phyloP scores from a whole-genome alignment of 2,113 vertebrate species.

The Hassar affinis region DNA sequence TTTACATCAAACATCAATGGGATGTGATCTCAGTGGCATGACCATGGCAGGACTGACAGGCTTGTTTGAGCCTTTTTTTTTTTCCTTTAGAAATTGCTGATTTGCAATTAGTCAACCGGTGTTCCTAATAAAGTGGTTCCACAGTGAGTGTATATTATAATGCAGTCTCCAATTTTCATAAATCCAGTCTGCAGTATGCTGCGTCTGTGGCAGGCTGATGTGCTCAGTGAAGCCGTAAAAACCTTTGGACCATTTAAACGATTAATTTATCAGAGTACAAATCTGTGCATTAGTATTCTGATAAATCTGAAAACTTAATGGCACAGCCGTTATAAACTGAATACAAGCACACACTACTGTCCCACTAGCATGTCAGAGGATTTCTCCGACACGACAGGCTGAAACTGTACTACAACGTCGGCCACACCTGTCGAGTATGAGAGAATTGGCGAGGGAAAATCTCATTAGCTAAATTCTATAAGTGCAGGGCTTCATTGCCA shows the following conservation, averaged over 20 bases:
- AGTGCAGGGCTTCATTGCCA: slow-evolving; percentile 5
- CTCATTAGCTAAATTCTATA: slow-evolving; percentile 34
- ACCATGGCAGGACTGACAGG: neutral
- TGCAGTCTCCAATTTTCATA: slow-evolving; percentile 5
- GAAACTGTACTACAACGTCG: slow-evolving; percentile 15
- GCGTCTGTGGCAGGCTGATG: neutral
- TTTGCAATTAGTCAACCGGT: neutral
- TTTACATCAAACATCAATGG: neutral
- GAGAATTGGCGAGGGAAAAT: slow-evolving; percentile 9
- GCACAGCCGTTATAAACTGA: neutral
- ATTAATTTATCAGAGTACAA: slow-evolving; percentile 28
- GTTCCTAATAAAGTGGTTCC: slow-evolving; percentile 3
- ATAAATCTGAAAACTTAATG: neutral
- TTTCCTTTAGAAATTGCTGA: neutral
- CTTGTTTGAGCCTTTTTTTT: neutral
- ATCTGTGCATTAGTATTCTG: slow-evolving; percentile 11
- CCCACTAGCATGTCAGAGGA: neutral
- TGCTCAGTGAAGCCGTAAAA: slow-evolving; percentile 13
- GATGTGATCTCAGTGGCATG: neutral
- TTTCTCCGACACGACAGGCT: slow-evolving; percentile 3
- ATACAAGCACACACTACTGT: slow-evolving; percentile 5
- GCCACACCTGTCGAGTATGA: neutral
- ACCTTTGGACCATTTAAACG: slow-evolving; percentile 7
- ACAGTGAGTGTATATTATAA: neutral
- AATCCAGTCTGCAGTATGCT: neutral